Percentiles rank a stretch among this genome's conserved stretches.
These are phyloP conservation scores for Pollenia griseotomentosa DNA, from an alignment of 2,888 invertebrate genomes.

Conservation along the genomic window DNA sequence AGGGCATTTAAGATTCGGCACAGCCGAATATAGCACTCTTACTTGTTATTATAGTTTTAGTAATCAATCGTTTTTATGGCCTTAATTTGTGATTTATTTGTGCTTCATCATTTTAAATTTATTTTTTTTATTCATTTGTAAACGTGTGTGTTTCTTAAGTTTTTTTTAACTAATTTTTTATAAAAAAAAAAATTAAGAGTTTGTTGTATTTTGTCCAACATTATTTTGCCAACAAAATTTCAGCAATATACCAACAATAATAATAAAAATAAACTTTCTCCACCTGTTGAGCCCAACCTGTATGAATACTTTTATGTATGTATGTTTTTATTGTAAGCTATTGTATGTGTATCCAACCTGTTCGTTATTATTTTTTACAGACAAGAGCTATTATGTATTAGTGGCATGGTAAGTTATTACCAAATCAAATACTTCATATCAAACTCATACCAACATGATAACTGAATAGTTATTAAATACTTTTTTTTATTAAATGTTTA, in stretches of 20 bases:
- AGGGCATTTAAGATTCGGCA: no score
- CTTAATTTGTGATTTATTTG: slow-evolving; percentile 49
- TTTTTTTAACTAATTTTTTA: neutral
- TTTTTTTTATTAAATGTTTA: slow-evolving; percentile 26
- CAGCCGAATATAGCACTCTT: neutral
- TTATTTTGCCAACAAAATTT: slow-evolving; percentile 66
- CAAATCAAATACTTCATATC: slow-evolving; percentile 57
- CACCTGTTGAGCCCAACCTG: slow-evolving; percentile 64
- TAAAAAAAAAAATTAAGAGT: slow-evolving; percentile 3
- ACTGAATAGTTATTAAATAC: slow-evolving; percentile 23
- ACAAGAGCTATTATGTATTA: slow-evolving; percentile 39
- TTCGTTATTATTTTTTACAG: slow-evolving; percentile 39
- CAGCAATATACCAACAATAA: slow-evolving; percentile 35
- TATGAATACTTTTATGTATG: slow-evolving; percentile 14
- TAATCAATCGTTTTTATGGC: slow-evolving; percentile 23
- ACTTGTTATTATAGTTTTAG: neutral
- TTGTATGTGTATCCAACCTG: slow-evolving; percentile 40
- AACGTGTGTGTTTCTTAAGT: neutral
- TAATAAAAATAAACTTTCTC: slow-evolving; percentile 61
- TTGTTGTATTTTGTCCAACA: slow-evolving; percentile 9
- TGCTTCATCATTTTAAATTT: slow-evolving; percentile 31
- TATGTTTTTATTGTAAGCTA: neutral
- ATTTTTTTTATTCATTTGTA: neutral
- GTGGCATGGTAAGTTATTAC: slow-evolving; percentile 50
- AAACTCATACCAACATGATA: slow-evolving; percentile 25